Percentiles rank a stretch among this genome's conserved stretches.
Evolutionary conservation across 2,888 invertebrate species (phyloP).

Genomic region (Eupithecia insigniata): DNA sequence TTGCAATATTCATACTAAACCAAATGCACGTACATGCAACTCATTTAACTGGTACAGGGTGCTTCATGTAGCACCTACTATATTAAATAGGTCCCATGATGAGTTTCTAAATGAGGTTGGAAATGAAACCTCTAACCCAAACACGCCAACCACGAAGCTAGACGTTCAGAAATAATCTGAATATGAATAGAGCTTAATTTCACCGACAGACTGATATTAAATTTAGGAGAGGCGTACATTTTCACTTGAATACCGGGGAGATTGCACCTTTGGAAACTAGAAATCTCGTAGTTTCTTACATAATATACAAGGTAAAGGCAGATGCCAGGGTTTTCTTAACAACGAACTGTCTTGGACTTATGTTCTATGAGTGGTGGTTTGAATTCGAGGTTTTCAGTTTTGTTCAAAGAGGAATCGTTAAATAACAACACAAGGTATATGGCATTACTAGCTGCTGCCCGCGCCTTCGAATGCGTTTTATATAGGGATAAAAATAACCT

Average conservation of each 20-base stretch:
- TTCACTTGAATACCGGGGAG: constrained; percentile 23
- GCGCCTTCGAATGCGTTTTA: no score
- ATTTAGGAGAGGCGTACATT: constrained; percentile 58
- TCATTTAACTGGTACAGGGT: background rate
- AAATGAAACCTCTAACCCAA: constrained; percentile 6
- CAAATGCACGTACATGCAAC: background rate
- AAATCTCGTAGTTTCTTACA: background rate
- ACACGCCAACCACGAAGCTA: constrained; percentile 19
- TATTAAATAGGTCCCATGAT: background rate
- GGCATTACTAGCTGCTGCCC: no score
- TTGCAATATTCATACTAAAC: no score
- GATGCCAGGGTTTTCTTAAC: background rate
- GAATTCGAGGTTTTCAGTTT: no score
- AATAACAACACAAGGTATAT: no score
- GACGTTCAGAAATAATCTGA: constrained; percentile 59
- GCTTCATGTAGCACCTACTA: background rate
- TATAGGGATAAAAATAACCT: no score
- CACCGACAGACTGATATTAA: constrained; percentile 62
- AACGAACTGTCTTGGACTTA: no score
- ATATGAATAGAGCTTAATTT: constrained; percentile 69
- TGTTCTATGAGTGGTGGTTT: no score
- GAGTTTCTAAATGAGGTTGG: background rate
- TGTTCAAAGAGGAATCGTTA: no score
- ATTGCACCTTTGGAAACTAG: constrained; percentile 27
- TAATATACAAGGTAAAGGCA: background rate